phyloP scores from a whole-genome alignment of 2,888 invertebrate species.

The Nemoura dubitans region DNA sequence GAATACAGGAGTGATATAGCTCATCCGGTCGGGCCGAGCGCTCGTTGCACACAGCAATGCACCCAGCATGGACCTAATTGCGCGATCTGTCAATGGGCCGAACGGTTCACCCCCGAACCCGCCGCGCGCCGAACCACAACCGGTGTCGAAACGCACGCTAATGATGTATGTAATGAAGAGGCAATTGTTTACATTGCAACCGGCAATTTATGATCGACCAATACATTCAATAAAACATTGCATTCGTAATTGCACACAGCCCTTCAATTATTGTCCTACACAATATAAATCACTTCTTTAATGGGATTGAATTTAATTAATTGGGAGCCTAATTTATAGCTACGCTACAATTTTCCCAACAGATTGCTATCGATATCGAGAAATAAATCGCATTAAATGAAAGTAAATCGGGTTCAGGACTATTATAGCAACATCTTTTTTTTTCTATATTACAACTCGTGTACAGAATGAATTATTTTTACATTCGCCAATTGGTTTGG shows the following conservation, averaged over 20 bases:
- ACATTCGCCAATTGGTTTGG: neutral
- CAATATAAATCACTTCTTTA: slow-evolving; percentile 39
- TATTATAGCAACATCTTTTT: neutral
- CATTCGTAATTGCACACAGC: slow-evolving; percentile 37
- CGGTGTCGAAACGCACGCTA: neutral
- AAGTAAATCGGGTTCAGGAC: slow-evolving; percentile 18
- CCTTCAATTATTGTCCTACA: slow-evolving; percentile 41
- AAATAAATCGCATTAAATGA: slow-evolving; percentile 35
- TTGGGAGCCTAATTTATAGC: slow-evolving; percentile 40
- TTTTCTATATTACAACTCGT: slow-evolving; percentile 9
- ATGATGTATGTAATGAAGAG: slow-evolving; percentile 33
- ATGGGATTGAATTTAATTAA: slow-evolving; percentile 32
- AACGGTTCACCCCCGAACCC: too few species aligned
- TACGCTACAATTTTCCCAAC: slow-evolving; percentile 13
- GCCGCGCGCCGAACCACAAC: neutral
- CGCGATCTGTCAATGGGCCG: neutral
- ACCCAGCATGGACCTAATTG: neutral
- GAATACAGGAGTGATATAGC: neutral
- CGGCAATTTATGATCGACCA: slow-evolving; percentile 31
- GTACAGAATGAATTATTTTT: slow-evolving; percentile 9
- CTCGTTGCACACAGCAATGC: neutral
- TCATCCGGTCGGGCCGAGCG: neutral
- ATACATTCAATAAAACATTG: slow-evolving; percentile 43
- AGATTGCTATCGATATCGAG: slow-evolving; percentile 33
- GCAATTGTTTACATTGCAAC: slow-evolving; percentile 39